These are phyloP conservation scores for Protodeltote pygarga DNA, from an alignment of 2,888 invertebrate genomes.

Conservation along the genomic window DNA sequence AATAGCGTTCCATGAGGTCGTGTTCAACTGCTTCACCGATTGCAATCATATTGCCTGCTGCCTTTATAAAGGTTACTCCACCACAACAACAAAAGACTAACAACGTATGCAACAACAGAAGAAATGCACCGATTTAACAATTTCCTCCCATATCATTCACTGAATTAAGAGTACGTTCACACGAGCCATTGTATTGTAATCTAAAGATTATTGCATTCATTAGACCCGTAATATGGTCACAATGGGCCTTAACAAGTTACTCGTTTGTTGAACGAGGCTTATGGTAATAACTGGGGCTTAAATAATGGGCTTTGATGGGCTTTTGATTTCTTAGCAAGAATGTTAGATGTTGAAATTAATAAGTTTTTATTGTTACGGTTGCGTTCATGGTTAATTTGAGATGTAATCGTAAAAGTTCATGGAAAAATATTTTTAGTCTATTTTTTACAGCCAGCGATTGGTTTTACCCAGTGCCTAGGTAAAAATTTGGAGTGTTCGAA, in stretches of 20 bases:
- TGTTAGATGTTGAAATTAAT: background rate
- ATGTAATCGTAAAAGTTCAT: background rate
- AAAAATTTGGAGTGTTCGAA: no score
- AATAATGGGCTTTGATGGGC: slow-evolving; percentile 11
- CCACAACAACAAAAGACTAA: slow-evolving; percentile 5
- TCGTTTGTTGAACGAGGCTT: slow-evolving; percentile 39
- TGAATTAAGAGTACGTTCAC: slow-evolving; percentile 40
- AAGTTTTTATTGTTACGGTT: slow-evolving; percentile 1
- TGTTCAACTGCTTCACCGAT: no score
- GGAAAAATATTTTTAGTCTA: no score
- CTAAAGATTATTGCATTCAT: slow-evolving; percentile 52
- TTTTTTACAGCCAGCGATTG: no score
- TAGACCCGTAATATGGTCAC: slow-evolving; percentile 50
- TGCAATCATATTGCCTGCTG: no score
- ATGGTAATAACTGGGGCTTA: slow-evolving; percentile 34
- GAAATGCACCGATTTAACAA: slow-evolving; percentile 25
- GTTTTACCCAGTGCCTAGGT: no score
- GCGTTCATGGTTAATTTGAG: slow-evolving; percentile 1
- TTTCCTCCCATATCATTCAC: slow-evolving; percentile 29
- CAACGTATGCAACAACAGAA: slow-evolving; percentile 9
- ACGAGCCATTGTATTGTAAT: slow-evolving; percentile 60
- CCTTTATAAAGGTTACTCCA: slow-evolving; percentile 9
- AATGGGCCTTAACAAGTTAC: slow-evolving; percentile 50
- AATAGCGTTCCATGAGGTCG: no score
- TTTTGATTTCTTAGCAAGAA: slow-evolving; percentile 22